Percentiles rank a stretch among this genome's conserved stretches.
Evolutionary conservation across 2,888 invertebrate genomes (phyloP).

Genomic region (Noctua comes): DNA sequence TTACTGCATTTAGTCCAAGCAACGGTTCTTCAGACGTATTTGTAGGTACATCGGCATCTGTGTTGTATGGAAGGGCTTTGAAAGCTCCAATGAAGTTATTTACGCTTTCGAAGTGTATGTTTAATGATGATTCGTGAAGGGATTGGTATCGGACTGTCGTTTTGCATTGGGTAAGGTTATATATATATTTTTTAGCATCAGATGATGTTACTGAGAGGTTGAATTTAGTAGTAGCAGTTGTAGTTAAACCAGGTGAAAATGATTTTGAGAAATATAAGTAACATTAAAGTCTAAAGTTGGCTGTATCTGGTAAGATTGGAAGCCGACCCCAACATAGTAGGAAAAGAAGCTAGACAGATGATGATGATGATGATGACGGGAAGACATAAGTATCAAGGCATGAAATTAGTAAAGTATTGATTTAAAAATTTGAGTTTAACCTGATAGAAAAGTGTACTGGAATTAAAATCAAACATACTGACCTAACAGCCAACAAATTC

Average conservation of each 20-base stretch:
- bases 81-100: conserved; percentile 46
- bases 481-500: background rate
- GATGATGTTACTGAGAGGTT: background rate
- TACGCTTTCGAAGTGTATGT: conserved; percentile 37
- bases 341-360: background rate
- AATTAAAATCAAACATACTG: background rate
- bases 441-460: background rate
- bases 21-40: conserved; percentile 77
- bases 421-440: background rate
- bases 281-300: background rate
- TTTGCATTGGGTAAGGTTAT: conserved; percentile 11
- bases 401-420: background rate
- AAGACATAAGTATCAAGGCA: background rate
- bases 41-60: conserved; percentile 36
- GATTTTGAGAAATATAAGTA: background rate
- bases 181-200: conserved; percentile 14
- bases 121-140: conserved; percentile 30
- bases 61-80: conserved; percentile 53
- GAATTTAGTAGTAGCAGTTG: background rate
- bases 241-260: background rate
- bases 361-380: background rate
- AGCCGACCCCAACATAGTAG: background rate
- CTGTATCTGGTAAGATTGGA: background rate
- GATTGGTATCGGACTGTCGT: background rate
- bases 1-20: conserved; percentile 79